These are phyloP conservation scores for Euclidia mi DNA, from an alignment of 2,888 invertebrate species.

Conservation along the genomic window DNA sequence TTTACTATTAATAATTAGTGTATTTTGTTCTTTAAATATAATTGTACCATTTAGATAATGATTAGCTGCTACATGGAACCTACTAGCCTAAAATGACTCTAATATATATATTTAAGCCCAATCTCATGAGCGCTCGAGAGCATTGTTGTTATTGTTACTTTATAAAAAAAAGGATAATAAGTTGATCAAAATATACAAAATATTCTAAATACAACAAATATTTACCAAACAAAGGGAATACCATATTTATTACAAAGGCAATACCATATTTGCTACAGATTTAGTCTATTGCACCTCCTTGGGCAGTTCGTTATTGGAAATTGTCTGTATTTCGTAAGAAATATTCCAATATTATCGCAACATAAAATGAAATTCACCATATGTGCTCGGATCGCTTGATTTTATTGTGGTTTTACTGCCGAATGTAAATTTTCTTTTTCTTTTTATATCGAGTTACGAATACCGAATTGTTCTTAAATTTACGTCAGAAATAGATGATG, in stretches of 20 bases:
- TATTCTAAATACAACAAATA: no score
- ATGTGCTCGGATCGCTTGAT: conserved; percentile 65
- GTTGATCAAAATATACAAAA: no score
- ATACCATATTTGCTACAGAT: no score
- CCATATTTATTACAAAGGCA: no score
- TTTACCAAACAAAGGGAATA: no score
- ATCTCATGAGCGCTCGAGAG: no score
- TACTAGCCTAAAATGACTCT: no score
- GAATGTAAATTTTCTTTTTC: conserved; percentile 65
- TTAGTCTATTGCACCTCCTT: background rate
- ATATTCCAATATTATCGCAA: conserved; percentile 41
- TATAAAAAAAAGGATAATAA: no score
- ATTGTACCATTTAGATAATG: no score
- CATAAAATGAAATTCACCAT: conserved; percentile 53
- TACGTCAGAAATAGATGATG: background rate
- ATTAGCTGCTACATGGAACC: no score
- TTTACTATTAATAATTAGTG: background rate
- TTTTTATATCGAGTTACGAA: conserved; percentile 38
- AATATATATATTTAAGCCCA: no score
- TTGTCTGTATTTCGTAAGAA: conserved; percentile 26
- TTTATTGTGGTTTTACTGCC: conserved; percentile 77
- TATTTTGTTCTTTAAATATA: background rate
- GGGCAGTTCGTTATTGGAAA: conserved; percentile 14
- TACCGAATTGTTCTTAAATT: conserved; percentile 17
- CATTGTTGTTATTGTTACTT: no score